phyloP scores from a whole-genome alignment of 2,888 invertebrate species.

The Caradrina clavipalpis region DNA sequence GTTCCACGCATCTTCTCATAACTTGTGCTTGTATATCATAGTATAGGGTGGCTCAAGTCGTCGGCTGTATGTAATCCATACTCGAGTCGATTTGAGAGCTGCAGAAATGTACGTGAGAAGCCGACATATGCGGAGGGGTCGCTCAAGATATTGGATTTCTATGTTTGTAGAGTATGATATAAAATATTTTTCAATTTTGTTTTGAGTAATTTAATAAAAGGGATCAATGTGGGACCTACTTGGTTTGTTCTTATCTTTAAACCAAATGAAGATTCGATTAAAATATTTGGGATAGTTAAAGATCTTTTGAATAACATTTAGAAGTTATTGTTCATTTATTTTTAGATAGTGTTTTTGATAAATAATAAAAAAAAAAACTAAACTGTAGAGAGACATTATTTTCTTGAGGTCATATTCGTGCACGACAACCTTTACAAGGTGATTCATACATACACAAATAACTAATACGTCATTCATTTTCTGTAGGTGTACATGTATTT shows the following conservation, averaged over 20 bases:
- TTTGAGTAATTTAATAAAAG: neutral
- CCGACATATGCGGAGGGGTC: slow-evolving; percentile 60
- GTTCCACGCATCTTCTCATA: slow-evolving; percentile 60
- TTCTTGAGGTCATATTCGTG: neutral
- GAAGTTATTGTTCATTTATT: no score
- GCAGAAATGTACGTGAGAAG: slow-evolving; percentile 83
- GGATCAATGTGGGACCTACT: neutral
- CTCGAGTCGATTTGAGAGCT: slow-evolving; percentile 85
- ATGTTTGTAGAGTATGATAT: slow-evolving; percentile 45
- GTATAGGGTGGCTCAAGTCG: slow-evolving; percentile 81
- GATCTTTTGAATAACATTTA: no score
- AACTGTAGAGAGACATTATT: neutral
- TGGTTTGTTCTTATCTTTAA: neutral
- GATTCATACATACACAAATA: neutral
- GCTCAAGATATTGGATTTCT: slow-evolving; percentile 69
- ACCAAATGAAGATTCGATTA: neutral
- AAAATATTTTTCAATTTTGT: slow-evolving; percentile 12
- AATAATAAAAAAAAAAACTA: no score
- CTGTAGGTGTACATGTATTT: no score
- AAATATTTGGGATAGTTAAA: neutral
- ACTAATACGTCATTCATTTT: neutral
- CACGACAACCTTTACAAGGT: slow-evolving; percentile 37
- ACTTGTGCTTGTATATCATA: slow-evolving; percentile 62
- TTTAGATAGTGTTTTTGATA: no score
- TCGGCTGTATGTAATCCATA: slow-evolving; percentile 84